Base-by-base conservation (phyloP, 1,140 invertebrate genomes). In the Samia ricini region DNA sequence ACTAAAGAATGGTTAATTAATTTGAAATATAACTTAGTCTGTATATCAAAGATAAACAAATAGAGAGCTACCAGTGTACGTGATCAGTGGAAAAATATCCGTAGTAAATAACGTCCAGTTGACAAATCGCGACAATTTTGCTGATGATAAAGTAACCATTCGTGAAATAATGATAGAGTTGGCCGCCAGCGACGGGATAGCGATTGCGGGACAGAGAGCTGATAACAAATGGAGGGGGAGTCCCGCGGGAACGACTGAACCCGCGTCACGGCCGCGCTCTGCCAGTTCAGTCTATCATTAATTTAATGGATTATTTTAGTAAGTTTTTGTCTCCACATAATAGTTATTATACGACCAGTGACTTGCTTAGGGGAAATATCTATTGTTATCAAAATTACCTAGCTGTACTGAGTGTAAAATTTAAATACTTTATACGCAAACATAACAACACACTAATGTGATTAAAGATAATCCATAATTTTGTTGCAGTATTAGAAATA, bases 201-300 rank as follows among this genome's bases (percentile, higher is more conserved):
- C 29, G 56, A 36, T 36, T 54, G 50, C 50, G 67, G 50, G 51
- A 50, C 57, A 65, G 72, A 61, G 50, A 51, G 63, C 60, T 29
- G 61, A 36, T 79, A 79, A 79, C 76, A 81, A 81, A 81, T 77
- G 72, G 71, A 68, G 61, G 67, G 62, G 66, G 59, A 61, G 60
- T 73, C 78, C 73, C 77, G 69, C 71, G 73, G 66, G 73, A 71
- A 18, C 55, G 67, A 61, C 55, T 66, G 60, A 59, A 59, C 61
- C 61, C 59, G 64, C 69, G 69, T 56, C 63, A 64, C 61, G 57
- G 57, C 23, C 29, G 20, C 24, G 36, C 56, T 42, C 26, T 51
- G 51, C 58, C 56, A 49, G 55, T 67, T 71, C 66, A 57, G 56
- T 60, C 73, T 58, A 74, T 78, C 77, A 81, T 83, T 83, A 79